These are phyloP conservation scores for Zootoca vivipara DNA, from an alignment of 2,113 vertebrate genomes.

Conservation along the genomic window DNA sequence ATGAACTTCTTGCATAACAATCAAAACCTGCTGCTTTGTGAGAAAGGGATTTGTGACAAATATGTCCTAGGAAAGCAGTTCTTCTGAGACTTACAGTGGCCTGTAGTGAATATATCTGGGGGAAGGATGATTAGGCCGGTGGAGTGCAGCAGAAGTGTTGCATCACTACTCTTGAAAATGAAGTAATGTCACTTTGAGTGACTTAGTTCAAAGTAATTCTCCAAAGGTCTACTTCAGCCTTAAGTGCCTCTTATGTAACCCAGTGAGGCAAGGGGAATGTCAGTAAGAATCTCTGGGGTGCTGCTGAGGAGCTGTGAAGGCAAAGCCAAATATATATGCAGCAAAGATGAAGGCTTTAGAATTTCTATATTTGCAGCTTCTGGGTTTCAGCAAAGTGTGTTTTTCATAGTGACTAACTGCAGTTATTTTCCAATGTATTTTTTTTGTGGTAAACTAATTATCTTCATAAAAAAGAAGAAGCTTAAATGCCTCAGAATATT, in stretches of 20 bases:
- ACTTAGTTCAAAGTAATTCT: conserved; percentile 33
- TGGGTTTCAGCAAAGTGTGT: background rate
- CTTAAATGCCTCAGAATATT: background rate
- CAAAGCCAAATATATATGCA: conserved; percentile 40
- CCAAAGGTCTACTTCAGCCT: conserved; percentile 51
- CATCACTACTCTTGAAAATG: conserved; percentile 29
- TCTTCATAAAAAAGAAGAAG: background rate
- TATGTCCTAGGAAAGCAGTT: background rate
- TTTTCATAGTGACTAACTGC: background rate
- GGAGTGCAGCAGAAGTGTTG: background rate
- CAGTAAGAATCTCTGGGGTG: conserved; percentile 28
- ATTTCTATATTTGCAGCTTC: background rate
- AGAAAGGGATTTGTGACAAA: background rate
- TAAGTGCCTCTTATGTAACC: conserved; percentile 54
- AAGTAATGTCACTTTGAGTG: conserved; percentile 13
- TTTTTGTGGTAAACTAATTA: background rate
- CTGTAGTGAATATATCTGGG: conserved; percentile 7
- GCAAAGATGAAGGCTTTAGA: background rate
- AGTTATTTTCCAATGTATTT: too few relatives aligned
- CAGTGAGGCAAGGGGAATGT: conserved; percentile 55
- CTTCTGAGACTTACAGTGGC: background rate
- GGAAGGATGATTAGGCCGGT: conserved; percentile 15
- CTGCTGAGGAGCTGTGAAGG: conserved; percentile 46
- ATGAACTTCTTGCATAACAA: background rate
- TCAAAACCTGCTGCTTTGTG: conserved; percentile 14